Base-by-base conservation (phyloP, 2,797 vertebrate genomes). In the Microctenopoma stevenorrisi region DNA sequence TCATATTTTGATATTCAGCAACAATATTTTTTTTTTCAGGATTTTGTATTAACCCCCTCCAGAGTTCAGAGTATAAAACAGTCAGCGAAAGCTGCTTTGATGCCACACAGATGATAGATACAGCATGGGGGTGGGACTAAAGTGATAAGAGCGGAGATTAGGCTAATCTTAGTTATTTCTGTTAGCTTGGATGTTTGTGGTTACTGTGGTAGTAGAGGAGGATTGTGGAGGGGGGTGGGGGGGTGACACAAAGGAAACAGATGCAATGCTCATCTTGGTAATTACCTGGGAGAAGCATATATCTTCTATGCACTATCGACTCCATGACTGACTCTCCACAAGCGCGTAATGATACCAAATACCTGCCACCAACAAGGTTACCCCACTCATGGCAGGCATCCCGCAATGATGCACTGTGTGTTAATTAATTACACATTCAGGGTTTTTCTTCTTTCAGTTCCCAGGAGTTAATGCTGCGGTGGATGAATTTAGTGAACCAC, bases 101-200 rank as follows among this genome's bases (percentile, higher is more conserved):
- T 72, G 88, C 78, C 86, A 91, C 88, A 87, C 87, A 70, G 79
- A 75, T 69, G 79, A 87, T 86, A 86, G 83, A 79, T 87, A 86
- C 66, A 74, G 76, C 76, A 78, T 80, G 68, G 74, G 86, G 73
- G 76, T 77, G 76, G 60, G 67, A 86, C 69, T 92, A 87, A 92
- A 78, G 85, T 80, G 84, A 82, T 91, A 91, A 93, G 87, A 91
- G 90, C 84, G 92, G 88, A 88, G 94, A 95, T 95, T 95, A 94
- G 85, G 85, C 93, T 95, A 95, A 96, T 96, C 94, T 92, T 70
- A 52, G 89, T 93, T 96, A 95, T 94, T 95, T 95, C 90, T 91
- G 93, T 91, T 57, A 44, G 7, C 66, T 52, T 64, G 52, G 37
- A 54, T 89, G 76, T 51, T 55, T 52, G 33, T 73, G 68, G 71